These are phyloP conservation scores for Lamellibrachia luymesi DNA, from an alignment of 1,140 invertebrate species.

Conservation along the genomic window DNA sequence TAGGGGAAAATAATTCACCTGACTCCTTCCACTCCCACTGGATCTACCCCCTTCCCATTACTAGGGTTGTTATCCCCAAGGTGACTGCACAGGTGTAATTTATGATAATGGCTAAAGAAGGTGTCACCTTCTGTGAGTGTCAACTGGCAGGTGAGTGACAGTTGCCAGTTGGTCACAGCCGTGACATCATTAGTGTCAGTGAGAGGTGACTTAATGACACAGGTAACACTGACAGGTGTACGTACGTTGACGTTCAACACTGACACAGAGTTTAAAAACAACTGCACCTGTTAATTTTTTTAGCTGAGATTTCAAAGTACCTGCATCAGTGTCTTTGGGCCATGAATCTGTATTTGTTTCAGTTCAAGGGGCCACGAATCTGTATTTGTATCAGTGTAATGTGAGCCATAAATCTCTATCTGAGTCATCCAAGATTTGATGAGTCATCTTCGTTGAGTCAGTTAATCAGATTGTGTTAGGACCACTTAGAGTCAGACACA, in stretches of 20 bases:
- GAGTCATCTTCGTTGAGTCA: too few relatives aligned
- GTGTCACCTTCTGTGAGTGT: neutral
- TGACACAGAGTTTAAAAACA: neutral
- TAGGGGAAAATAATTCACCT: neutral
- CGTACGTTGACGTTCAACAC: neutral
- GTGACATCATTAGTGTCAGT: neutral
- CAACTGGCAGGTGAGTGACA: neutral
- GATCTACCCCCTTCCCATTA: too few relatives aligned
- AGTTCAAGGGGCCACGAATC: too few relatives aligned
- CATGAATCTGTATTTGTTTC: too few relatives aligned
- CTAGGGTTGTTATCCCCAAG: neutral
- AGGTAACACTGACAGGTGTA: neutral
- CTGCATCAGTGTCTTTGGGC: too few relatives aligned
- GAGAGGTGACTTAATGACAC: neutral
- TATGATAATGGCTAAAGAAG: neutral
- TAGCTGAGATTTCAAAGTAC: neutral
- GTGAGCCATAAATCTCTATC: too few relatives aligned
- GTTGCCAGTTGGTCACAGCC: neutral
- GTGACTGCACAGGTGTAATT: neutral
- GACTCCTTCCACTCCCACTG: neutral
- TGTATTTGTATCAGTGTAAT: too few relatives aligned
- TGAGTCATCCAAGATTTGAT: too few relatives aligned
- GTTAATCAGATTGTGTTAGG: too few relatives aligned
- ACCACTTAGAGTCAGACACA: too few relatives aligned
- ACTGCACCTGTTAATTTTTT: neutral